Conservation (phyloP, 2,888 invertebrate genomes). For the Gerosis bhagava region DNA sequence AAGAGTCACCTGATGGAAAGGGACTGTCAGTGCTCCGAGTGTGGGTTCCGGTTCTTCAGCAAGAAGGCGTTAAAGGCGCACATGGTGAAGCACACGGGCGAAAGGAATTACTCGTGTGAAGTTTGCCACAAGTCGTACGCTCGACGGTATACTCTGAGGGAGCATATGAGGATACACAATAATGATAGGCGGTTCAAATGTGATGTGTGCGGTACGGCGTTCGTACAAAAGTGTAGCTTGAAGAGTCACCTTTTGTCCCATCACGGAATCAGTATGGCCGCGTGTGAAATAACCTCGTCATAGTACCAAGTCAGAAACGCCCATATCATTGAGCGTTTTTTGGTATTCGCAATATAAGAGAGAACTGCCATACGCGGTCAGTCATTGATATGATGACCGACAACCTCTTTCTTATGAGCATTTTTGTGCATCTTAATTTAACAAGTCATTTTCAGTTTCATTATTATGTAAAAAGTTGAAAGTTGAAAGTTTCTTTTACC, state of each 20-base stretch:
- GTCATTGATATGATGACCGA: too few species aligned
- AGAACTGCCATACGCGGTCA: too few species aligned
- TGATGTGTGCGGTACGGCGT: constrained; percentile 53
- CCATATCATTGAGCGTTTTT: too few species aligned
- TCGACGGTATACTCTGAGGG: constrained; percentile 56
- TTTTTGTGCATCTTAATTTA: too few species aligned
- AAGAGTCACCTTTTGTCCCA: constrained; percentile 65
- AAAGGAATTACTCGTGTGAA: constrained; percentile 60
- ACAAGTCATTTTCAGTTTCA: too few species aligned
- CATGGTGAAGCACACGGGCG: constrained; percentile 74
- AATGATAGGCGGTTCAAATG: constrained; percentile 66
- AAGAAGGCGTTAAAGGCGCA: constrained; percentile 78
- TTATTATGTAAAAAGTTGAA: too few species aligned
- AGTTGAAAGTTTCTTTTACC: too few species aligned
- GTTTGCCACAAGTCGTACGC: constrained; percentile 70
- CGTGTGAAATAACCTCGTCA: constrained; percentile 49
- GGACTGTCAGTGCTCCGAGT: constrained; percentile 73
- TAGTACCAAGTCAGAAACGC: too few species aligned
- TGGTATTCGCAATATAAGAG: too few species aligned
- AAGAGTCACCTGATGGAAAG: constrained; percentile 73
- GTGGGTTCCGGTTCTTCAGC: constrained; percentile 75
- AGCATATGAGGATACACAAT: constrained; percentile 69
- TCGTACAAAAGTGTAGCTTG: constrained; percentile 69
- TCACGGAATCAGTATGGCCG: constrained; percentile 64
- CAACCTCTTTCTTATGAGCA: too few species aligned